Evolutionary conservation across 2,888 invertebrate species (phyloP), one percentile per base, ranked within the genome.

Genomic region (Augochlorella aurata): DNA sequence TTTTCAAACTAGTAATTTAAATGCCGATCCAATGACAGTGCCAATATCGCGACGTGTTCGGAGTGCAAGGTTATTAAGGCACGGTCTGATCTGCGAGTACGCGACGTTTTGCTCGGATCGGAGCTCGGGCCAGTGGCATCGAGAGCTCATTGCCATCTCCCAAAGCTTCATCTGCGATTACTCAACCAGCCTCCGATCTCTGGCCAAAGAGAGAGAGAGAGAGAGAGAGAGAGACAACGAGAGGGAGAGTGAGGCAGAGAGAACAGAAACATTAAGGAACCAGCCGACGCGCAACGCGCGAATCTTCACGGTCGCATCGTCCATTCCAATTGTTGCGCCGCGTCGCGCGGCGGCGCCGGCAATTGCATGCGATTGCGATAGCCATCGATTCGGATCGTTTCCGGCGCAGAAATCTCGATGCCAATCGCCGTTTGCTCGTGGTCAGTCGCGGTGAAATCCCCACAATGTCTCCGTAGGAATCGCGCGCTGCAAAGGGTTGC

Each of bases 11-110:
- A 79, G 81, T 86, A 86, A 86, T 86, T 81, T 84, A 82, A 86
- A 86, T 82, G 82, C 82, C 82, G 75, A 84, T 82, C 86, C 77
- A 74, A 81, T 81, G 86, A 84, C 78, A 74, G 63, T 70, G 79
- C 67, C 85, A 79, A 86, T 65, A 65, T 65, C 74, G 47, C 69
- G 16, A 61, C 65, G 68, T 72, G 65, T 38, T 78, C 82, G 68
- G 76, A 81, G 85, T 85, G 83, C 87, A 84, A 82, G 83, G 77
- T 85, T 85, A 87, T 85, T 87, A 85, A 87, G 77, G 52, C 83
- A 79, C 71, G 70, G 87, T 83, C 79, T 73, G 69, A 77, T 83
- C 65, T 77, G 61, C 75, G 81, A 66, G 82, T 74, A 81, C 82
- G 69, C 70, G 79, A 49, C 77, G 81, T 79, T 79, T 77, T 18